Conservation (phyloP, 2,888 invertebrate species). For the Drosophila flavopinicola region DNA sequence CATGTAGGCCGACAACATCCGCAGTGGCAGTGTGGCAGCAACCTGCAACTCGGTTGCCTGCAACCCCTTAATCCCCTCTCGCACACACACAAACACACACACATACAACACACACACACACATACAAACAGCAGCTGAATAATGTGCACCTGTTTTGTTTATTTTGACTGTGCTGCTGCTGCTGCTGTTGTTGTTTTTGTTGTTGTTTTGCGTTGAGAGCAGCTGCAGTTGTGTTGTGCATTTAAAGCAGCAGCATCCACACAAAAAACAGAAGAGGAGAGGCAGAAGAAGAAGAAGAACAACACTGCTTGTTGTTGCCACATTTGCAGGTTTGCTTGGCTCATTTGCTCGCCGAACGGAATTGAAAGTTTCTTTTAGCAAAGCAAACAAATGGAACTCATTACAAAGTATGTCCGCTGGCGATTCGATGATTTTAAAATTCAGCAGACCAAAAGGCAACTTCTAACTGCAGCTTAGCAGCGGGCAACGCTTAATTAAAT, state of each 20-base stretch:
- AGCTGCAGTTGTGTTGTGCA: conserved; percentile 56
- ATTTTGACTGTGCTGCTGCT: conserved; percentile 58
- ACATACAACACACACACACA: too few relatives aligned
- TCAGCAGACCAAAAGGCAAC: conserved; percentile 53
- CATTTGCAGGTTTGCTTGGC: conserved; percentile 31
- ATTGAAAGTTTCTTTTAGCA: conserved; percentile 42
- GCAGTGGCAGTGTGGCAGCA: conserved; percentile 56
- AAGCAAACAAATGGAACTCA: conserved; percentile 56
- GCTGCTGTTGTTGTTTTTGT: conserved; percentile 34
- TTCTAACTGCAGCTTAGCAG: conserved; percentile 59
- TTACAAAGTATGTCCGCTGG: conserved; percentile 66
- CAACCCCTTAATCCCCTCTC: neutral
- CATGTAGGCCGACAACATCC: conserved; percentile 60
- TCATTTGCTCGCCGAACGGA: conserved; percentile 39
- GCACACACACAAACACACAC: too few relatives aligned
- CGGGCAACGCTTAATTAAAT: conserved; percentile 70
- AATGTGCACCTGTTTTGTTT: conserved; percentile 76
- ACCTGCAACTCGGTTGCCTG: conserved; percentile 5
- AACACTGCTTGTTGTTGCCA: conserved; percentile 28
- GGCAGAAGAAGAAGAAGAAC: conserved; percentile 11
- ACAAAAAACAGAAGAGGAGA: neutral
- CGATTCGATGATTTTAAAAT: conserved; percentile 67
- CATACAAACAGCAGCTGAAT: conserved; percentile 48
- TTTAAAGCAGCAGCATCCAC: conserved; percentile 55
- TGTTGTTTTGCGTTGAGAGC: conserved; percentile 44